Evolutionary conservation across 2,797 vertebrate genomes (phyloP).

Genomic region (Myotis pilosus): DNA sequence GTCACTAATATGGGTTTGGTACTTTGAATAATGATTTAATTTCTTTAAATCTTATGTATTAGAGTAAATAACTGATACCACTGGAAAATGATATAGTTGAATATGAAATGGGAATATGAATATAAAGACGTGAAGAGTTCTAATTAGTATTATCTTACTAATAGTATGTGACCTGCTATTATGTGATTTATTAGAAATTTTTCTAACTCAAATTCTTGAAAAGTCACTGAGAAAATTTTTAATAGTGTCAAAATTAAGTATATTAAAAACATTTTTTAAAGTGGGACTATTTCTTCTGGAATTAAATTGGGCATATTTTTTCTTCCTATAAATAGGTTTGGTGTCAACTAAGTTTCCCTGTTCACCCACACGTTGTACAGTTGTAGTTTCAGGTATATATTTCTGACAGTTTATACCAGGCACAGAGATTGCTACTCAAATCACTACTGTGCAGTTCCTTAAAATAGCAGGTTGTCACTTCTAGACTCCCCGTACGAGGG

Average conservation of each 20-base stretch:
- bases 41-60: slow-evolving; percentile 22
- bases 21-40: background rate
- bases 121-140: background rate
- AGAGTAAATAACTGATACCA: background rate
- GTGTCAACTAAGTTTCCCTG: slow-evolving; percentile 36
- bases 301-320: background rate
- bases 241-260: slow-evolving; percentile 22
- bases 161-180: background rate
- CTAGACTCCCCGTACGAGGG: slow-evolving; percentile 28
- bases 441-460: slow-evolving; percentile 48
- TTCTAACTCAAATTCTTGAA: slow-evolving; percentile 32
- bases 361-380: background rate
- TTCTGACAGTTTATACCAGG: slow-evolving; percentile 57
- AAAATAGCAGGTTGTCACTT: slow-evolving; percentile 76
- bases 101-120: background rate
- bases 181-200: background rate
- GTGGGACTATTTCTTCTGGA: slow-evolving; percentile 25
- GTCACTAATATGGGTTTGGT: background rate
- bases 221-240: slow-evolving; percentile 52
- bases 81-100: background rate
- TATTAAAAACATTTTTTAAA: background rate
- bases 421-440: slow-evolving; percentile 39
- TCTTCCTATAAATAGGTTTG: background rate
- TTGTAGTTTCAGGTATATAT: background rate
- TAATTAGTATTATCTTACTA: background rate